A percentile compares a stretch with the other conserved stretches of the same genome.
phyloP scores from a whole-genome alignment of 1,140 invertebrate genomes.

The Leptinotarsa defecta region DNA sequence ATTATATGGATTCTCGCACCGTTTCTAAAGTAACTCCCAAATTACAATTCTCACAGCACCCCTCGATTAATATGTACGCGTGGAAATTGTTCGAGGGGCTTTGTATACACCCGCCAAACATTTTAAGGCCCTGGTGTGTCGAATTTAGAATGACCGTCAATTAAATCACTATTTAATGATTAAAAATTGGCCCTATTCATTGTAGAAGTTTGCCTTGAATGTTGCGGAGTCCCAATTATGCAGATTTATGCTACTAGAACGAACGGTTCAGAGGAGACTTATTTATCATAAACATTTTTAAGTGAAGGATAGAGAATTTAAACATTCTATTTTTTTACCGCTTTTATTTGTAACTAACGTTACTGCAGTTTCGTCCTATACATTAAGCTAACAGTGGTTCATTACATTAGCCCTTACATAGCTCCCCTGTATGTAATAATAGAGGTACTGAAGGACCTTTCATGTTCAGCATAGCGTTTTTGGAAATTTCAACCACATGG shows the following conservation, averaged over 20 bases:
- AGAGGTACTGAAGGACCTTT: too few relatives aligned
- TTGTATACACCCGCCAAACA: background rate
- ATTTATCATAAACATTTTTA: background rate
- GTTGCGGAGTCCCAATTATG: background rate
- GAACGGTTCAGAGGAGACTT: background rate
- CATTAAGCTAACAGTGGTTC: background rate
- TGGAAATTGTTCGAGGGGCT: background rate
- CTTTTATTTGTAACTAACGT: too few relatives aligned
- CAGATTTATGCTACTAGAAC: background rate
- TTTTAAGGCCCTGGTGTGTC: conserved; percentile 1
- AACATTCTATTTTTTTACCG: too few relatives aligned
- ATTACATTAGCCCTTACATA: background rate
- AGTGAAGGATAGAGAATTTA: too few relatives aligned
- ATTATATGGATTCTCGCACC: too few relatives aligned
- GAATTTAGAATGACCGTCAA: background rate
- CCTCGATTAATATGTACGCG: background rate
- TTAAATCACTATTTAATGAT: conserved; percentile 3
- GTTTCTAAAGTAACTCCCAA: too few relatives aligned
- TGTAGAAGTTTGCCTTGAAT: background rate
- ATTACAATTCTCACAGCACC: background rate
- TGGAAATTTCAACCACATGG: too few relatives aligned
- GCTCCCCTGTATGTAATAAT: background rate
- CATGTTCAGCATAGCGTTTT: too few relatives aligned
- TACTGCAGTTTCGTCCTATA: too few relatives aligned
- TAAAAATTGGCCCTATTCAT: conserved; percentile 3